Evolutionary conservation across 2,888 invertebrate species (phyloP), one percentile per base, ranked within the genome.

Genomic region (Cotesia congregata): DNA sequence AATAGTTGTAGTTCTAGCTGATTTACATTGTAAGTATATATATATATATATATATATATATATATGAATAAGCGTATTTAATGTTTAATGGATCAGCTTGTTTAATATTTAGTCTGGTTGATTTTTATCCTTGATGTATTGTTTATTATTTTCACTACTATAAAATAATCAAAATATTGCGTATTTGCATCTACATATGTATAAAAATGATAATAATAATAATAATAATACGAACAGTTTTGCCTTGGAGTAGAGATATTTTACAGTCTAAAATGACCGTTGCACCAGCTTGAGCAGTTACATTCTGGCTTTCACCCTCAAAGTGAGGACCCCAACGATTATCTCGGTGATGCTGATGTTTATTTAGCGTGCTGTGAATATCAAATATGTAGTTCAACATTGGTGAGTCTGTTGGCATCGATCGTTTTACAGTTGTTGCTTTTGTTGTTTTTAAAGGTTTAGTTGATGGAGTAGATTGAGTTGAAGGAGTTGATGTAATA

Each of bases 351-450:
- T 94, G 94, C 86, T 94, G 93, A 88, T 94, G 94, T 83, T 94
- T 94, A 87, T 93, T 93, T 81, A 92, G 91, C 65, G 93, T 92
- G 6, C 93, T 93, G 85, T 93, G 93, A 0, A 93, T 92, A 86
- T 94, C 94, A 85, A 94, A 94, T 80, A 94, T 94, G 83, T 94
- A 94, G 88, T 94, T 94, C 73, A 94, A 88, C 93, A 94, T 94
- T 6, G 94, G 93, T 0, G 94, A 92, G 84, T 94, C 94, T 1
- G 92, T 92, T 67, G 84, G 83, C 20, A 86, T 82, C 65, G 86
- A 84, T 39, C 87, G 84, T 78, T 86, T 86, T 60, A 84, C 83
- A 74, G 86, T 86, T 61, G 86, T 84, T 74, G 83, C 81, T 77
- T 79, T 84, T 71, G 84, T 85, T 61, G 83, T 79, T 65, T 79